These are phyloP conservation scores for Chaenodraco wilsoni DNA, from an alignment of 2,797 vertebrate species.

Conservation along the genomic window DNA sequence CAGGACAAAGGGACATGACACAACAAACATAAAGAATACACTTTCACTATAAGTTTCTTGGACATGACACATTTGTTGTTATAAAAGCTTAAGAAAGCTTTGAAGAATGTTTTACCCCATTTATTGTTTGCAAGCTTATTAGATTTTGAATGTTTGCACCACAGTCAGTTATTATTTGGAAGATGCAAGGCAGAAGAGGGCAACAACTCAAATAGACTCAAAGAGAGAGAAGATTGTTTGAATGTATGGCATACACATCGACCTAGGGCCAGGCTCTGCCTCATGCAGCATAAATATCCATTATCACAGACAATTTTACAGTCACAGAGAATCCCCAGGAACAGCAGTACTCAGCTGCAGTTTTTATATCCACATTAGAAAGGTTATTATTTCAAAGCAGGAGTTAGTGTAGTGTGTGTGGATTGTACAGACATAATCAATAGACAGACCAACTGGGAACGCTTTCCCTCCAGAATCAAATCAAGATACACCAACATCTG, in stretches of 20 bases:
- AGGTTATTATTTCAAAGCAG: constrained; percentile 25
- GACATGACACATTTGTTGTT: too few relatives aligned
- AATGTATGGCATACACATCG: too few relatives aligned
- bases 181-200: too few relatives aligned
- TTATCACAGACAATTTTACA: constrained; percentile 28
- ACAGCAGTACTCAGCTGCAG: constrained; percentile 28
- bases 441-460: neutral
- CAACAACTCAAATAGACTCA: too few relatives aligned
- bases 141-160: neutral
- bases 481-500: constrained; percentile 24
- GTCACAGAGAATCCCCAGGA: constrained; percentile 30
- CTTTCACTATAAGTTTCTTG: too few relatives aligned
- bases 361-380: constrained; percentile 14
- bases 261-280: too few relatives aligned
- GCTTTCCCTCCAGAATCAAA: constrained; percentile 21
- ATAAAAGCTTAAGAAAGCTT: neutral
- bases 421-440: neutral
- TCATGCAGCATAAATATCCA: too few relatives aligned
- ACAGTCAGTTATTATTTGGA: neutral
- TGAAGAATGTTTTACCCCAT: neutral
- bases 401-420: constrained; percentile 8
- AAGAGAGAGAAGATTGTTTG: too few relatives aligned
- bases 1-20: too few relatives aligned
- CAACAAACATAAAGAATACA: too few relatives aligned
- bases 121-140: neutral